Conservation (phyloP, 2,888 invertebrate genomes). For the Eristalis arbustorum region DNA sequence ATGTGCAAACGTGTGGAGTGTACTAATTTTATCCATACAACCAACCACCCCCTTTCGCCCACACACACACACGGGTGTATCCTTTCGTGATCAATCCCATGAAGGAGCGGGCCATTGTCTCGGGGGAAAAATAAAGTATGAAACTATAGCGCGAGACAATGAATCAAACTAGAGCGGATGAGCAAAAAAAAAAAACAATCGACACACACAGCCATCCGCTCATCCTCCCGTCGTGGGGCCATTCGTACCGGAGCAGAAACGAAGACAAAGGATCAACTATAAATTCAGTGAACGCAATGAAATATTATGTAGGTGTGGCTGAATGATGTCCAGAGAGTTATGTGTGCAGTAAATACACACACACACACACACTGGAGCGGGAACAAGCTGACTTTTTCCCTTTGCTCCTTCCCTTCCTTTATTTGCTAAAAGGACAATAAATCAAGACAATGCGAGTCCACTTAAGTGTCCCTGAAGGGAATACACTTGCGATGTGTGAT, state of each 20-base stretch:
- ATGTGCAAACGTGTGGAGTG: constrained; percentile 31
- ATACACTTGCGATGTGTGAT: constrained; percentile 59
- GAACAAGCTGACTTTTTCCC: constrained; percentile 63
- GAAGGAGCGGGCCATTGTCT: constrained; percentile 33
- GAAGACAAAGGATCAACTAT: constrained; percentile 63
- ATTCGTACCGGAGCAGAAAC: constrained; percentile 2
- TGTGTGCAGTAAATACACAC: constrained; percentile 43
- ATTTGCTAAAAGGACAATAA: constrained; percentile 68
- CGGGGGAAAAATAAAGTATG: constrained; percentile 66
- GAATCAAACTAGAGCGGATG: constrained; percentile 60
- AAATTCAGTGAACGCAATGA: constrained; percentile 67
- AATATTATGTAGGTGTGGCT: constrained; percentile 70
- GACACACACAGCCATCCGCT: constrained; percentile 5
- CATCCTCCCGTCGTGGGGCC: neutral
- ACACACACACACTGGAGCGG: neutral
- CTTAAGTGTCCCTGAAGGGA: constrained; percentile 64
- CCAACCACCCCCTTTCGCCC: neutral
- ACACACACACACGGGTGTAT: constrained; percentile 1
- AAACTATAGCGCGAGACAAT: constrained; percentile 65
- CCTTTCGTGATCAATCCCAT: constrained; percentile 20
- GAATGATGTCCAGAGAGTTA: constrained; percentile 65
- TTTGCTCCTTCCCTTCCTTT: constrained; percentile 7
- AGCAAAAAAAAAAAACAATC: constrained; percentile 59
- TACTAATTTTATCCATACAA: constrained; percentile 53
- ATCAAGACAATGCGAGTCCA: constrained; percentile 65